Percentiles rank a stretch among this genome's conserved stretches.
phyloP scores from a whole-genome alignment of 2,888 invertebrate genomes.

The Hirtodrosophila cameraria region DNA sequence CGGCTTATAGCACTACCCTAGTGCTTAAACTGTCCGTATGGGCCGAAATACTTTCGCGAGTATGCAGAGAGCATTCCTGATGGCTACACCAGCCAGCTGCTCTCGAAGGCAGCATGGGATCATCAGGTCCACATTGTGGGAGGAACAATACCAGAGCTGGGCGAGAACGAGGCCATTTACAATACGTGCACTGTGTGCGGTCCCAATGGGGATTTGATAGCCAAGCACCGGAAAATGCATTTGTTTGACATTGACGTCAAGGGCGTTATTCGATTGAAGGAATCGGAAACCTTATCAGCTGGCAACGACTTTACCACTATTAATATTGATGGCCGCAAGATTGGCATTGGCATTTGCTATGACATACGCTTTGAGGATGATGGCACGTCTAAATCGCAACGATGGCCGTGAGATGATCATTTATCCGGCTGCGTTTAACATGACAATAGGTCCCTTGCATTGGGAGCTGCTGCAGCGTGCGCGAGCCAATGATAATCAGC shows the following conservation, averaged over 20 bases:
- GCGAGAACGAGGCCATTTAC: conserved; percentile 86
- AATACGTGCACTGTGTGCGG: conserved; percentile 96
- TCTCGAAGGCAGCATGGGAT: conserved; percentile 91
- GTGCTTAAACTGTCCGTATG: conserved; percentile 98
- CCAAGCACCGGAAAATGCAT: conserved; percentile 95
- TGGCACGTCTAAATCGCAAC: conserved; percentile 90
- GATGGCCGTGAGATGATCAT: conserved; percentile 92
- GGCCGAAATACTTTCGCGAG: conserved; percentile 92
- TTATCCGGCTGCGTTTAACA: conserved; percentile 98
- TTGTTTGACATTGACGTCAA: conserved; percentile 98
- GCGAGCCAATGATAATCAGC: conserved; percentile 94
- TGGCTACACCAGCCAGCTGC: conserved; percentile 89
- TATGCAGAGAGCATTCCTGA: conserved; percentile 94
- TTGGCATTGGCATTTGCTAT: conserved; percentile 97
- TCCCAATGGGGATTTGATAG: conserved; percentile 90
- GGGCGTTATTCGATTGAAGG: conserved; percentile 95
- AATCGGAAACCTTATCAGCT: conserved; percentile 92
- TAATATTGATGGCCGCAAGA: conserved; percentile 88
- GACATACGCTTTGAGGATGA: conserved; percentile 96
- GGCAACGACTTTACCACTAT: conserved; percentile 91
- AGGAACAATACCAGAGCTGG: conserved; percentile 94
- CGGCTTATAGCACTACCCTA: conserved; percentile 90
- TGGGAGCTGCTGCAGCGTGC: conserved; percentile 94
- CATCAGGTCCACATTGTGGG: conserved; percentile 92
- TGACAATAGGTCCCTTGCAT: conserved; percentile 97